Evolutionary conservation across 2,113 vertebrate species (phyloP).

Genomic region (Myrmophylax atrothorax): DNA sequence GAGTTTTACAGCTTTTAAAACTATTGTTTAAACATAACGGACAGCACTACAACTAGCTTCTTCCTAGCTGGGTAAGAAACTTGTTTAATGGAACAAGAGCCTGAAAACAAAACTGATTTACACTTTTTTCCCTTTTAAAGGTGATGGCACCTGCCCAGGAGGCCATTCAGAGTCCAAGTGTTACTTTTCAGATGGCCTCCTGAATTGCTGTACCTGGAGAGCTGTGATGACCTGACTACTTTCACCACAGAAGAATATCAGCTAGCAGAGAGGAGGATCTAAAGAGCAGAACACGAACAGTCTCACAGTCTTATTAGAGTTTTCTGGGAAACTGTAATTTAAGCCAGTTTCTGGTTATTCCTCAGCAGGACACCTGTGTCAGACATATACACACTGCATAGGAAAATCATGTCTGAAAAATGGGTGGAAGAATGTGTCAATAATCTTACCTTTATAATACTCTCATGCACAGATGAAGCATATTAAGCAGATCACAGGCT

Average conservation of each 20-base stretch:
- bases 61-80: not conserved
- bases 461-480: not conserved
- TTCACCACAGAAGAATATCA: conserved; percentile 64
- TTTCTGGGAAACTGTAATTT: conserved; percentile 82
- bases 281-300: conserved; percentile 47
- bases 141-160: conserved; percentile 64
- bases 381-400: not conserved
- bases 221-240: conserved; percentile 84
- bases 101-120: not conserved
- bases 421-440: not conserved
- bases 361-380: not conserved
- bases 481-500: not conserved
- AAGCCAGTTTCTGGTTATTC: conserved; percentile 64
- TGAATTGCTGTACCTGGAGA: conserved; percentile 77
- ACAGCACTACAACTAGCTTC: not conserved
- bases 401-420: not conserved
- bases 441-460: not conserved
- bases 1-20: not conserved
- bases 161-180: not conserved
- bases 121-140: conserved; percentile 40
- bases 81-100: not conserved
- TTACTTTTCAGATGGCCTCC: conserved; percentile 51
- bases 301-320: conserved; percentile 81
- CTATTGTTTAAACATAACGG: not conserved
- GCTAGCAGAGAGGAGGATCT: not conserved